These are phyloP conservation scores for Gephyroberyx darwinii DNA, from an alignment of 2,797 vertebrate genomes.

Conservation along the genomic window DNA sequence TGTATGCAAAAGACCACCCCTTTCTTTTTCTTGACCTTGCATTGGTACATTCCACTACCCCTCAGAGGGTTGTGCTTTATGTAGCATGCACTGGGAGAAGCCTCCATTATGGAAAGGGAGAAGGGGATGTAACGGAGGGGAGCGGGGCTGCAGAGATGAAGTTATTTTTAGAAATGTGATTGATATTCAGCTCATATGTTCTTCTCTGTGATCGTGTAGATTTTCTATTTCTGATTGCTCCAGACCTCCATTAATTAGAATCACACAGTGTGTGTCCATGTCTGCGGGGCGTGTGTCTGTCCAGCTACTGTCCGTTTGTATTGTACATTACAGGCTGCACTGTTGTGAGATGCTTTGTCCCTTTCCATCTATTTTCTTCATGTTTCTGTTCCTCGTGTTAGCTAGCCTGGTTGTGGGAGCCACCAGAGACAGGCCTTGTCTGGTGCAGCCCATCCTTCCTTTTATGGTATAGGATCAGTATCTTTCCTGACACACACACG, in stretches of 20 bases:
- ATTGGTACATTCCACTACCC: conserved; percentile 80
- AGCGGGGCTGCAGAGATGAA: conserved; percentile 64
- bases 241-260: conserved; percentile 43
- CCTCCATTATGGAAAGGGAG: conserved; percentile 69
- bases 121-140: conserved; percentile 61
- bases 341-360: conserved; percentile 36
- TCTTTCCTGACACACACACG: conserved; percentile 32
- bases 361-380: conserved; percentile 60
- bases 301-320: conserved; percentile 39
- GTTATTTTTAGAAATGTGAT: conserved; percentile 81
- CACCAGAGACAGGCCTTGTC: conserved; percentile 63
- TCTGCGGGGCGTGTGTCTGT: conserved; percentile 30
- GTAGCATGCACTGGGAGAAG: conserved; percentile 77
- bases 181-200: conserved; percentile 71
- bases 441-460: conserved; percentile 73
- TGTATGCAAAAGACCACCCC: conserved; percentile 67
- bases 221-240: conserved; percentile 34
- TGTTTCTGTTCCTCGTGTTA: conserved; percentile 52
- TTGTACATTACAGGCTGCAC: conserved; percentile 11
- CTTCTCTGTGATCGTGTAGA: conserved; percentile 42
- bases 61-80: conserved; percentile 76
- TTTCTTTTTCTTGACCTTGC: conserved; percentile 76
- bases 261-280: conserved; percentile 38
- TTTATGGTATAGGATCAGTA: conserved; percentile 73
- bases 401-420: conserved; percentile 49